Percentiles rank a stretch among this genome's conserved stretches.
phyloP scores from a whole-genome alignment of 2,113 vertebrate genomes.

The Phalacrocorax aristotelis region DNA sequence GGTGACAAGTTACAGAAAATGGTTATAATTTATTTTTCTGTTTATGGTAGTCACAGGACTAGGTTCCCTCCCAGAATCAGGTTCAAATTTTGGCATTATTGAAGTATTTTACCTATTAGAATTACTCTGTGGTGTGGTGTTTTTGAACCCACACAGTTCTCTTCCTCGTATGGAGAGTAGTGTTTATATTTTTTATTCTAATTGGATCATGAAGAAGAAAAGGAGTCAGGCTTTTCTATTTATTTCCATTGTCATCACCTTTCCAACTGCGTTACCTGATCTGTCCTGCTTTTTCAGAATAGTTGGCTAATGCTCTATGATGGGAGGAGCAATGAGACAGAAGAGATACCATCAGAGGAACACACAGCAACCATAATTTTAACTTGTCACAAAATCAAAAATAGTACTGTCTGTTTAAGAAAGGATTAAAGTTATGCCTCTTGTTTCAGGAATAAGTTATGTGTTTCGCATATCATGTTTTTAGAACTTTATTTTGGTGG shows the following conservation, averaged over 20 bases:
- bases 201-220: not conserved
- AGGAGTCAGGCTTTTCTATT: not conserved
- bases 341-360: not conserved
- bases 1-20: not conserved
- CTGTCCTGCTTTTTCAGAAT: not conserved
- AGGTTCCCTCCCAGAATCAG: not conserved
- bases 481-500: not conserved
- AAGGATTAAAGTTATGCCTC: not conserved
- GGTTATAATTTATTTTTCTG: not conserved
- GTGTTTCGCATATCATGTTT: not conserved
- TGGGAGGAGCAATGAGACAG: not conserved
- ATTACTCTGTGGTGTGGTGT: not conserved
- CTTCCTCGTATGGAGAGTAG: not conserved
- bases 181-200: not conserved
- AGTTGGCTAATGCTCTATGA: not conserved
- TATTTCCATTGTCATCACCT: not conserved
- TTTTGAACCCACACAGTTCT: not conserved
- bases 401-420: not conserved
- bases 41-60: not conserved
- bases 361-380: not conserved
- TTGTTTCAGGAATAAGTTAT: not conserved
- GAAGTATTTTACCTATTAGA: not conserved
- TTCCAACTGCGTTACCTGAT: not conserved
- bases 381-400: not conserved
- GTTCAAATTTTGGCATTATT: not conserved